Evolutionary conservation across 2,888 invertebrate species (phyloP).

Genomic region (Mimas tiliae): DNA sequence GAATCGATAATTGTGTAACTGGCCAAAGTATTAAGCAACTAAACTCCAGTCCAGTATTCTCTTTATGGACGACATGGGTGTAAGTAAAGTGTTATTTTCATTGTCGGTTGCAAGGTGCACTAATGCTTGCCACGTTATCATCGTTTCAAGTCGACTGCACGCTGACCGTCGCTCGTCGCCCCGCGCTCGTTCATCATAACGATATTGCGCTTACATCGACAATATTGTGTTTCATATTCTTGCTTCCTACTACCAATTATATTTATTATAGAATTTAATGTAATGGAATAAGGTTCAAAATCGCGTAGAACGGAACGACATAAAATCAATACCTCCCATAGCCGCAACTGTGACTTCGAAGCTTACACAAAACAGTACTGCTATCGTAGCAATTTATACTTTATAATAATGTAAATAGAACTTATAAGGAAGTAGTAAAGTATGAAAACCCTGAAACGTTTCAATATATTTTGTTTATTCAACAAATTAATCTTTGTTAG

Average conservation of each 20-base stretch:
- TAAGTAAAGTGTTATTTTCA: conserved; percentile 12
- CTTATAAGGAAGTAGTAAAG: not conserved
- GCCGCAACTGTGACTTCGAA: conserved; percentile 31
- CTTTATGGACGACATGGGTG: conserved; percentile 20
- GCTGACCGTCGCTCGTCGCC: conserved; percentile 67
- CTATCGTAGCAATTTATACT: conserved; percentile 4
- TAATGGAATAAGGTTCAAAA: not conserved
- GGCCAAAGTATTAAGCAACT: not conserved
- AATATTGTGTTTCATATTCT: conserved; percentile 78
- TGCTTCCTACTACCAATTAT: conserved; percentile 36
- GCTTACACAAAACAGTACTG: not conserved
- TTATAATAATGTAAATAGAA: not conserved
- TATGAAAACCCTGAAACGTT: too few species aligned
- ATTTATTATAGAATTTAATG: not conserved
- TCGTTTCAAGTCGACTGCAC: conserved; percentile 77
- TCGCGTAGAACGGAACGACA: conserved; percentile 8
- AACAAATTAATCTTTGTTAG: too few species aligned
- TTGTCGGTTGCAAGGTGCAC: conserved; percentile 44
- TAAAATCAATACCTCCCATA: conserved; percentile 63
- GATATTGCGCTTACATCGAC: conserved; percentile 80
- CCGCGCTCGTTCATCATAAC: conserved; percentile 80
- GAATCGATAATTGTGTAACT: not conserved
- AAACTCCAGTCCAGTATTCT: conserved; percentile 28
- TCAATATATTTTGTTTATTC: too few species aligned
- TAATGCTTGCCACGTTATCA: conserved; percentile 60